phyloP scores from a whole-genome alignment of 2,797 vertebrate species.

The Vipera ursinii region DNA sequence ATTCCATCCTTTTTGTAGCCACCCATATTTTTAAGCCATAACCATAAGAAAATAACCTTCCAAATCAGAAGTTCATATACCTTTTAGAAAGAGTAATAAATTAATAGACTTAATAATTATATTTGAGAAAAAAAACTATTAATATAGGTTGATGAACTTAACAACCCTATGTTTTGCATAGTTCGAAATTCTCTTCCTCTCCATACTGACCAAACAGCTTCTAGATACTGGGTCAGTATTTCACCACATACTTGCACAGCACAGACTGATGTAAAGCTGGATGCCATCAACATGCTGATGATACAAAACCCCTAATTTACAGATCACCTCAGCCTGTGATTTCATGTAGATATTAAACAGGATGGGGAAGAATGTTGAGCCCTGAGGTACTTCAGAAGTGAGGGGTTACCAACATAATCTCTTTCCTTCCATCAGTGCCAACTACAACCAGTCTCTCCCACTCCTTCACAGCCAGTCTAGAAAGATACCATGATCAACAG shows the following conservation, averaged over 20 bases:
- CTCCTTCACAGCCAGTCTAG: neutral
- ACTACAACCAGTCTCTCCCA: neutral
- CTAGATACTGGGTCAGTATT: neutral
- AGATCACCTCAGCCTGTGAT: neutral
- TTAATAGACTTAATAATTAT: neutral
- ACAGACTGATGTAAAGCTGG: neutral
- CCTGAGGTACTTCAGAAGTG: neutral
- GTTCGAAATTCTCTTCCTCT: neutral
- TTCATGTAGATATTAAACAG: neutral
- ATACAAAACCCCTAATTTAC: neutral
- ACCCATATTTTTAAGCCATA: neutral
- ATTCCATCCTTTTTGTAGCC: neutral
- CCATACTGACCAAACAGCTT: neutral
- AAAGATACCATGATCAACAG: neutral
- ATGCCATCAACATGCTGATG: neutral
- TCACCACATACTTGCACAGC: neutral
- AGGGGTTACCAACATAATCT: neutral
- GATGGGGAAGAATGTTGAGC: neutral
- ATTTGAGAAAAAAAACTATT: neutral
- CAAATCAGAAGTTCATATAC: neutral
- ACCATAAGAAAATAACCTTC: neutral
- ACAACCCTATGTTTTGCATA: conserved; percentile 1
- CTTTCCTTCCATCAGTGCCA: neutral
- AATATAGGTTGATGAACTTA: neutral
- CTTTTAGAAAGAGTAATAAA: neutral